Base-by-base conservation (phyloP, 2,888 invertebrate species). In the Endomychus coccineus region DNA sequence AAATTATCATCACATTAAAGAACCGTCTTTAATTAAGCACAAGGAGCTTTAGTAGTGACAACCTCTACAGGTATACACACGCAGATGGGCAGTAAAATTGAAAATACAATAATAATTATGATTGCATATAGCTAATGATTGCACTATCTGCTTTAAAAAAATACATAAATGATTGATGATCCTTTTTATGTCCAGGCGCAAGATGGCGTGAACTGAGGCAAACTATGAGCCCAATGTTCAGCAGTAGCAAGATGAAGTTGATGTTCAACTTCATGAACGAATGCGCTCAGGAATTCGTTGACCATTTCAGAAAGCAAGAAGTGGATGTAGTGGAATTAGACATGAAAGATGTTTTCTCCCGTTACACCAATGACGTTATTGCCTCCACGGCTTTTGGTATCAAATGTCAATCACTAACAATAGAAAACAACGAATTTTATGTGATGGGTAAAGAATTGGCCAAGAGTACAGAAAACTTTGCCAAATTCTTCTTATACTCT, bases 351-450 rank as follows among this genome's bases (percentile, higher is more conserved):
- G 43, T 66, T 1, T 66, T 65, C 2, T 64, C 67, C 1, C 59
- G 71, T n/a, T 71, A 63, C 40, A 58, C 70, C 1, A 71, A 68
- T 39, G 73, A 74, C 47, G 69, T 73, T 1, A 72, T 74, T 36
- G 73, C 72, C 0, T 65, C 69, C 1, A 65, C 68, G 15, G 73
- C 70, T 3, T 73, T 72, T 45, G 74, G 73, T 0, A 46, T 73
- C 2, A 65, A 71, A 44, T 67, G 74, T 2, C 66, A 77, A 47
- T 77, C 77, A 0, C 60, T 71, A n/a, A 54, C 56, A 4, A 64
- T 75, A 0, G 60, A 57, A 4, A 50, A 73, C 1, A 75, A 76
- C 44, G 54, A 68, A 12, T 77, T 78, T 52, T 76, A 70, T 44
- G 31, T 48, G 16, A 69, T 66, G 61, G 74, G 73, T 13, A 70